A percentile compares a stretch with the other conserved stretches of the same genome.
phyloP scores from a whole-genome alignment of 1,140 invertebrate genomes.

The Cotesia typhae region DNA sequence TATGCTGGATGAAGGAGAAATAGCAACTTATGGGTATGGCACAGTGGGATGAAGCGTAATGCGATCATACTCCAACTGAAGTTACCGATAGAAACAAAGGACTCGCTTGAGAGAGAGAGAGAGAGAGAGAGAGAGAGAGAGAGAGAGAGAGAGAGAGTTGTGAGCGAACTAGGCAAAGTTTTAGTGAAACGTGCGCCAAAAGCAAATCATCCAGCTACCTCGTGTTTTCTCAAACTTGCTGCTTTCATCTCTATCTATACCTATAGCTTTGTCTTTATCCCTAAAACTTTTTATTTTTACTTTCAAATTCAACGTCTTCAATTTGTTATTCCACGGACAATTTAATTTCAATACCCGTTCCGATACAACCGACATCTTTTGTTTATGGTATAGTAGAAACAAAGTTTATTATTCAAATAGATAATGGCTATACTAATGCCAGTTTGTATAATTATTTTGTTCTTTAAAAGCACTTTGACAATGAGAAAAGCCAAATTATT shows the following conservation, averaged over 20 bases:
- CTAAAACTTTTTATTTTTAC: not conserved
- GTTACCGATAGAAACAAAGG: slow-evolving; percentile 27
- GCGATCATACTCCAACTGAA: slow-evolving; percentile 14
- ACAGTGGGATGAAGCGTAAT: slow-evolving; percentile 20
- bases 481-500: too few species aligned
- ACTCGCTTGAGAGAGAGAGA: slow-evolving; percentile 14
- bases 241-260: not conserved
- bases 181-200: slow-evolving; percentile 31
- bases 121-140: not conserved
- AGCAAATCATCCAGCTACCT: slow-evolving; percentile 30
- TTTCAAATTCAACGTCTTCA: not conserved
- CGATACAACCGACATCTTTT: too few species aligned
- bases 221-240: slow-evolving; percentile 25
- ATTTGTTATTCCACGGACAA: too few species aligned
- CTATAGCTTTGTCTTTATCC: not conserved
- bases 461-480: too few species aligned
- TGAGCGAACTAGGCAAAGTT: slow-evolving; percentile 21
- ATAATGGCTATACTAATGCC: too few species aligned
- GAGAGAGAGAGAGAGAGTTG: too few species aligned
- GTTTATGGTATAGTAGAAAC: too few species aligned
- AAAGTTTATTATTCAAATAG: too few species aligned
- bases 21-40: slow-evolving; percentile 19
- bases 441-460: too few species aligned
- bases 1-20: slow-evolving; percentile 13
- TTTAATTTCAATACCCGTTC: too few species aligned